phyloP scores from a whole-genome alignment of 2,888 invertebrate species.

The Andrena chrysosceles region DNA sequence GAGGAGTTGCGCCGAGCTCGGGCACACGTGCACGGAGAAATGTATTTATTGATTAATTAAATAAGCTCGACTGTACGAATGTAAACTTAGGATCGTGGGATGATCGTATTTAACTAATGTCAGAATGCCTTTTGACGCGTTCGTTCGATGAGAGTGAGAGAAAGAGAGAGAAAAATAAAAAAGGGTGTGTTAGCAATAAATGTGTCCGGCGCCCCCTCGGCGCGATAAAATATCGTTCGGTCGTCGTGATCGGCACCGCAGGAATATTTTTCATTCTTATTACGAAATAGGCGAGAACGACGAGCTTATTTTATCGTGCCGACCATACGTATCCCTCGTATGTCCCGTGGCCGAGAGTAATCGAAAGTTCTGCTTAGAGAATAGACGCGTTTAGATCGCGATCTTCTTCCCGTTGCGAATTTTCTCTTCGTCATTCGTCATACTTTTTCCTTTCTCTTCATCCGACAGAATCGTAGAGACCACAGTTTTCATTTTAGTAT shows the following conservation, averaged over 20 bases:
- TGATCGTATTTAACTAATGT: slow-evolving; percentile 33
- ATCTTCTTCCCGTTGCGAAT: slow-evolving; percentile 21
- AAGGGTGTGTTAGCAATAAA: slow-evolving; percentile 62
- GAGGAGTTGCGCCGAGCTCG: slow-evolving; percentile 28
- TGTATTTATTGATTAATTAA: slow-evolving; percentile 51
- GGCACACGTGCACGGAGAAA: slow-evolving; percentile 20
- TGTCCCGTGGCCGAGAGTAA: slow-evolving; percentile 49
- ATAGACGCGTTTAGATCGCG: not conserved
- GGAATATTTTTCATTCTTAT: slow-evolving; percentile 66
- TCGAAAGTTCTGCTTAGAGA: slow-evolving; percentile 26
- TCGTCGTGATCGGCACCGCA: slow-evolving; percentile 31
- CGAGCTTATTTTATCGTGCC: slow-evolving; percentile 55
- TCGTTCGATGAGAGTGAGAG: slow-evolving; percentile 47
- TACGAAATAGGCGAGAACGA: slow-evolving; percentile 17
- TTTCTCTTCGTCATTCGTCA: not conserved
- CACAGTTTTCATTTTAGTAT: not conserved
- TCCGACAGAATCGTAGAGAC: not conserved
- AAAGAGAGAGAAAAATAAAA: too few relatives aligned
- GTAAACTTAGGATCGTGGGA: slow-evolving; percentile 45
- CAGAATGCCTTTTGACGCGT: slow-evolving; percentile 46
- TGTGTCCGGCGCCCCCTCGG: slow-evolving; percentile 40
- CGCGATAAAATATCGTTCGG: slow-evolving; percentile 50
- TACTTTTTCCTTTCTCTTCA: slow-evolving; percentile 1
- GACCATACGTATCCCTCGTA: slow-evolving; percentile 37
- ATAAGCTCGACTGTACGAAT: slow-evolving; percentile 39